Evolutionary conservation across 53 echinoderm and acorn worm genomes (phyloP), one percentile per base, ranked within the genome.

Genomic region (Hippasteria phrygiana): DNA sequence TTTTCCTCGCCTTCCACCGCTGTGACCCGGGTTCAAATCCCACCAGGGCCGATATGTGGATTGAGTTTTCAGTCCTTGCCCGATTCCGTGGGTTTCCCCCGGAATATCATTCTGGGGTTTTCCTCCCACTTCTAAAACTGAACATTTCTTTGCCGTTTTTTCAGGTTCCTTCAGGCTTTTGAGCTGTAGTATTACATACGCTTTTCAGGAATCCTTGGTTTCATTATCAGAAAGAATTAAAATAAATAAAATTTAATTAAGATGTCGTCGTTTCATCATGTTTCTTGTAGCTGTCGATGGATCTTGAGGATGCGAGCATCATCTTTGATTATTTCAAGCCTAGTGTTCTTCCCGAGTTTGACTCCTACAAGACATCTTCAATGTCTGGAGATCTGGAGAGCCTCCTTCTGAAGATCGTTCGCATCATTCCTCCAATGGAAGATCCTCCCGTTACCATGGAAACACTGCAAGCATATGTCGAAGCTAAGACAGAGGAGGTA

Each of bases 281-380:
- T 76, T 8, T 34, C 43, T 74, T 47, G 1, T 32, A 97, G 97
- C 89, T 97, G 2, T 92, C 88, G n/a, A 74, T 97, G 74, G 86
- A 88, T 18, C 89, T 92, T 78, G 88, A 89, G 17, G 83, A 93
- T 64, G 91, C 94, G 59, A 83, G 77, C 34, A 87, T 91, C 79
- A 87, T 97, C 87, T 97, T 97, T 35, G 91, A 93, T 42, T 94
- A 95, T 79, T 97, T 97, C 95, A 97, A 97, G 83, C 97, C 97
- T 31, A 97, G 94, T 74, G 48, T 88, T 27, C 71, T 97, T 2
- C 97, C 97, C 55, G 97, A 97, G 78, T 97, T 97, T 94, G 97
- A 97, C 90, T 92, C 94, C 78, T 97, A 97, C 90, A 97, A 97
- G 88, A 93, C 97, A 40, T 94, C 94, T 41, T 94, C 97, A 40